Conservation (phyloP, 2,888 invertebrate species). For the Pherbina coryleti region DNA sequence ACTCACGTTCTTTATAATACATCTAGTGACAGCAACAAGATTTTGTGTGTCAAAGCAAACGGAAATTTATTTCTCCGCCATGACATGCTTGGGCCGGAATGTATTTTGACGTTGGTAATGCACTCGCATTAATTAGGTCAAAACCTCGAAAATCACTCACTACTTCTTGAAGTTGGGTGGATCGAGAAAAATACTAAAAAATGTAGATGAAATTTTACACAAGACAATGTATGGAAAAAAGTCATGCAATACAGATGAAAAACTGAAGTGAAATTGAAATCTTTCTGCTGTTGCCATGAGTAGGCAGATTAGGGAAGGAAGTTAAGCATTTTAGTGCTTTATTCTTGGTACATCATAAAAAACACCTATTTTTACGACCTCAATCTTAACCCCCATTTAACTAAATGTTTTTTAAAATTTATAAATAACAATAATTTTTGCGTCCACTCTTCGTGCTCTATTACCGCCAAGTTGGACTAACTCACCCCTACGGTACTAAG, state of each 20-base stretch:
- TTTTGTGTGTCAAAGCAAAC: constrained; percentile 19
- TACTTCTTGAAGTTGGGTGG: neutral
- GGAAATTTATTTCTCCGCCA: neutral
- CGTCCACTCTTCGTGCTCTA: no score
- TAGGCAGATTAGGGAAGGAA: no score
- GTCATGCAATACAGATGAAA: neutral
- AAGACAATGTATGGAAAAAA: neutral
- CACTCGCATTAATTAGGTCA: constrained; percentile 33
- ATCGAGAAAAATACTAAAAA: neutral
- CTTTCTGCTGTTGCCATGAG: neutral
- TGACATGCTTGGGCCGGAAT: constrained; percentile 3
- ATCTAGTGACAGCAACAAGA: constrained; percentile 19
- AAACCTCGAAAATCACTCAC: constrained; percentile 32
- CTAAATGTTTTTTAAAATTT: no score
- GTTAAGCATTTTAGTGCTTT: no score
- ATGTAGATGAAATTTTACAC: neutral
- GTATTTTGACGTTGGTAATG: constrained; percentile 30
- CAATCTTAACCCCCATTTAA: no score
- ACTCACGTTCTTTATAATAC: no score
- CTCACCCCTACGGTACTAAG: no score
- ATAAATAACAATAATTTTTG: no score
- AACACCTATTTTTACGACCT: no score
- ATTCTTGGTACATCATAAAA: no score
- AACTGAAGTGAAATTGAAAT: neutral
- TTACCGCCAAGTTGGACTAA: no score